Evolutionary conservation across 2,888 invertebrate species (phyloP), one percentile per base, ranked within the genome.

Genomic region (Scotopteryx bipunctaria): DNA sequence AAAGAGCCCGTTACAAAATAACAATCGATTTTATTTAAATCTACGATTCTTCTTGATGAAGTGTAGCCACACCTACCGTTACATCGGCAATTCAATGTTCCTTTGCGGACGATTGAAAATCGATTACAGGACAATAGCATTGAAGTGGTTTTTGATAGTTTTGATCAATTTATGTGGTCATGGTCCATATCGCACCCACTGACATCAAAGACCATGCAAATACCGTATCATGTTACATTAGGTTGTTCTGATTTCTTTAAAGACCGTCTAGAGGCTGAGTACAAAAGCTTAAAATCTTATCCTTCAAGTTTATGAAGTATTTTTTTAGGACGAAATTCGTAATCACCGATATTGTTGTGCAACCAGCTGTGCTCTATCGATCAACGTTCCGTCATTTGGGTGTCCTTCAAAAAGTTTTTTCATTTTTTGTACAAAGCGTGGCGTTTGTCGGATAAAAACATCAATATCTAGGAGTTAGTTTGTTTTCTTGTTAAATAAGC

Each of bases 1-100:
- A 86, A 84, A 78, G 83, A 72, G 69, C 64, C 86, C 83, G 86
- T 83, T 85, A 81, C 73, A 79, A 75, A 77, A 73, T 74, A 76
- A 77, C 69, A 86, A 86, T 80, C 70, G 76, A 81, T 78, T 73
- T 81, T 74, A 84, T 86, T 86, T 81, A 71, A 72, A 76, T 71
- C 72, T 61, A 69, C 71, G 72, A 74, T 78, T 71, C 71, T 77
- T 33, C 69, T 72, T 70, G 76, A 79, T 73, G 73, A 71, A 70
- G 70, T 73, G 66, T 64, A 63, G 77, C 76, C 88, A 84, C 86
- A 84, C 89, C 88, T 85, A 76, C 81, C 73, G 78, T 72, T 79
- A 70, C 48, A 50, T 40, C 38, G 35, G 31, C 43, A 37, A 63
- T 52, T 71, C 67, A 66, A 62, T 66, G 66, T 69, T 66, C 66